phyloP scores from a whole-genome alignment of 2,113 vertebrate species.

The Quiscalus mexicanus region DNA sequence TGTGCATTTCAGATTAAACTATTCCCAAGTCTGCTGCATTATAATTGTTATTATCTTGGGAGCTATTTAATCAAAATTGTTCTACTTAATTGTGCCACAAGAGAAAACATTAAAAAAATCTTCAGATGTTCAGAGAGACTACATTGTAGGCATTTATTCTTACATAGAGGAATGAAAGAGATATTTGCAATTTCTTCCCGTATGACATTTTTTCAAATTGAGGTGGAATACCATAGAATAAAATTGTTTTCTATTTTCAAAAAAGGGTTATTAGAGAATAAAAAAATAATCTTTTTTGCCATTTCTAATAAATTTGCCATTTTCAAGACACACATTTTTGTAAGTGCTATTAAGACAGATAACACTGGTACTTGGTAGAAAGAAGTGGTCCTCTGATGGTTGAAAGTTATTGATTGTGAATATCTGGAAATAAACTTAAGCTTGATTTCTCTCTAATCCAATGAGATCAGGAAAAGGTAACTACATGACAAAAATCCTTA shows the following conservation, averaged over 20 bases:
- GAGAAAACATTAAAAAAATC: slow-evolving; percentile 30
- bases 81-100: slow-evolving; percentile 58
- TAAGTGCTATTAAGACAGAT: background rate
- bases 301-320: background rate
- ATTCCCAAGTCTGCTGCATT: slow-evolving; percentile 48
- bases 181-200: background rate
- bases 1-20: slow-evolving; percentile 62
- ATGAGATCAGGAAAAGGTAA: background rate
- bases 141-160: slow-evolving; percentile 21
- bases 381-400: background rate
- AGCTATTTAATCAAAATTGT: slow-evolving; percentile 74
- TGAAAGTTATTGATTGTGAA: background rate
- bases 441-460: background rate
- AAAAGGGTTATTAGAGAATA: slow-evolving; percentile 28
- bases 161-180: slow-evolving; percentile 26
- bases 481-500: background rate
- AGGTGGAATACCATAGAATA: background rate
- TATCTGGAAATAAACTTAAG: background rate
- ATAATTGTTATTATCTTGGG: slow-evolving; percentile 57
- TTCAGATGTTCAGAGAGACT: slow-evolving; percentile 49
- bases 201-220: background rate
- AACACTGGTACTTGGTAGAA: background rate
- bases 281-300: background rate
- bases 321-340: background rate
- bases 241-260: background rate